Evolutionary conservation across 2,797 vertebrate species (phyloP), one percentile per base, ranked within the genome.

Genomic region (Muscicapa comitata): DNA sequence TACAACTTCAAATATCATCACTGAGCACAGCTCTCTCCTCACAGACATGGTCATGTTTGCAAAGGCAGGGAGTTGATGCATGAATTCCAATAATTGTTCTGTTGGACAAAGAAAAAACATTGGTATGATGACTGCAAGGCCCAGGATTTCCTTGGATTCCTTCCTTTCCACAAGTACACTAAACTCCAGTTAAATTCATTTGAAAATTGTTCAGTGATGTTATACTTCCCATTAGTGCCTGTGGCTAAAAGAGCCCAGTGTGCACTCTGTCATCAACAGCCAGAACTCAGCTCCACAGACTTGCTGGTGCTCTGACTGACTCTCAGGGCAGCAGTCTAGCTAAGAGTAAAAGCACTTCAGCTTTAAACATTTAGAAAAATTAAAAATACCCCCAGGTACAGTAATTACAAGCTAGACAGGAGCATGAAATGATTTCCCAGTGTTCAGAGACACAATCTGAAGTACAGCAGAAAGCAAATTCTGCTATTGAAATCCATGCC

Each of bases 31-130:
- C 5, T 99, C 98, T 88, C 98, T 98, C 80, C 98, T 97, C 86
- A 99, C 98, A 63, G 98, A 98, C 98, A 99, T 98, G 26, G 98
- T 99, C 98, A 99, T 99, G 95, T 99, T 99, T 17, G 98, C 98
- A 95, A 99, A 99, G 51, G 98, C 98, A 58, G 98, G 98, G 25
- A 99, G 98, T 6, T 99, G 98, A 92, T 99, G 98, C 98, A 98
- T 98, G 54, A 99, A 98, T 95, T 99, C 98, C 96, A 99, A 9
- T 67, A 99, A 97, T 79, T 98, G 98, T 57, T 99, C 98, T 99
- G 95, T 92, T 48, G 87, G 75, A 94, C 93, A 94, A 94, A 79
- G 70, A 35, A 96, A 35, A 96, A 93, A 94, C 71, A 71, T 13
- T 42, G 57, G 23, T 65, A 47, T 54, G 77, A 92, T 33, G 38